Conservation (phyloP, 2,888 invertebrate genomes). For the Heliconius sara region DNA sequence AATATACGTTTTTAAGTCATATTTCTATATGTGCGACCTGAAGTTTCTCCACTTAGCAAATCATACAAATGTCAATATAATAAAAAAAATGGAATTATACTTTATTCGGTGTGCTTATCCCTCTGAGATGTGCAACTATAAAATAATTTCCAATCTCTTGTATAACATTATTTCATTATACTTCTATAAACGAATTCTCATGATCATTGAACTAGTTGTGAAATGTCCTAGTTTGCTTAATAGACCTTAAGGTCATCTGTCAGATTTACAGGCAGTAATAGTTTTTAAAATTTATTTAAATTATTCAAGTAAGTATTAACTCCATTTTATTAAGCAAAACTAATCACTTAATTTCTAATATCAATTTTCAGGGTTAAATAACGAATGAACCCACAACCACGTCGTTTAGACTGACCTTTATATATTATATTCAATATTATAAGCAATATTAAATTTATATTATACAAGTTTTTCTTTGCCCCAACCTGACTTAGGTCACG, state of each 20-base stretch:
- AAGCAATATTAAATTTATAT: background rate
- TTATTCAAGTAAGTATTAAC: background rate
- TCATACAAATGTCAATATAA: background rate
- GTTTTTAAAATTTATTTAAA: background rate
- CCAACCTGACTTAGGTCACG: slow-evolving; percentile 7
- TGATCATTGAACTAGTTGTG: slow-evolving; percentile 1
- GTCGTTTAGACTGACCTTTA: background rate
- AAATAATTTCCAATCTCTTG: background rate
- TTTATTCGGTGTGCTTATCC: background rate
- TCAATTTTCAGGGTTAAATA: background rate
- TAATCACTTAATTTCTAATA: background rate
- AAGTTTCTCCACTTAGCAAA: too few species aligned
- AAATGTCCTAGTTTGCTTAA: background rate
- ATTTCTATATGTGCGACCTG: too few species aligned
- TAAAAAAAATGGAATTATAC: background rate
- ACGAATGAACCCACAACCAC: background rate
- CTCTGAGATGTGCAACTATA: background rate
- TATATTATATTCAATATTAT: background rate
- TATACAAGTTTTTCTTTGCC: background rate
- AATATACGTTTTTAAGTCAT: too few species aligned
- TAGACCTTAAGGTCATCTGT: background rate
- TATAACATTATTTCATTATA: background rate
- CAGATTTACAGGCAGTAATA: background rate
- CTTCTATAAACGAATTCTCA: background rate
- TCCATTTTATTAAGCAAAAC: background rate